Evolutionary conservation across 1,140 invertebrate genomes (phyloP).

Genomic region (Homalodisca vitripennis): DNA sequence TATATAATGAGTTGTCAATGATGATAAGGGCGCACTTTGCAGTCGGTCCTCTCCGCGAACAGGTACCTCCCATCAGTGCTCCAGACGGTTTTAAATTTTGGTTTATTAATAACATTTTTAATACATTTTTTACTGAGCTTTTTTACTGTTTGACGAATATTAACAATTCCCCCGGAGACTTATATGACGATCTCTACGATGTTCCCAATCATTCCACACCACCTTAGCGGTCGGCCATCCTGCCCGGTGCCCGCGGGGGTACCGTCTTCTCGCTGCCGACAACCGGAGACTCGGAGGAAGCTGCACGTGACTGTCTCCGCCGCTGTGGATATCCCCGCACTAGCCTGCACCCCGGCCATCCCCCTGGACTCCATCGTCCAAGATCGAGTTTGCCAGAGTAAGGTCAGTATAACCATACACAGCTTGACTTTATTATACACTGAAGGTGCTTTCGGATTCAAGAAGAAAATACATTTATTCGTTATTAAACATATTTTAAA

Average conservation of each 20-base stretch:
- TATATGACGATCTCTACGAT: neutral
- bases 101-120: too few relatives aligned
- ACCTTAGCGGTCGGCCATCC: constrained; percentile 3
- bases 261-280: neutral
- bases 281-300: neutral
- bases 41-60: neutral
- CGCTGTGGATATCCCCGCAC: neutral
- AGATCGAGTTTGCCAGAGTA: neutral
- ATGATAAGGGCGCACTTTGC: constrained; percentile 31
- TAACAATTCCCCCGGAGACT: too few relatives aligned
- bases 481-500: too few relatives aligned
- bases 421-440: too few relatives aligned
- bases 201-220: constrained; percentile 19
- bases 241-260: neutral
- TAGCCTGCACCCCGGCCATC: neutral
- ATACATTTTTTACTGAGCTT: neutral
- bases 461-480: too few relatives aligned
- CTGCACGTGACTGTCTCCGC: neutral
- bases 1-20: constrained; percentile 41
- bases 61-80: constrained; percentile 15
- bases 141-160: neutral
- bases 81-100: neutral
- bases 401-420: too few relatives aligned
- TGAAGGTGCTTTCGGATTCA: too few relatives aligned
- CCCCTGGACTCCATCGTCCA: neutral